Evolutionary conservation across 2,113 vertebrate species (phyloP).

Genomic region (Solenodon paradoxus): DNA sequence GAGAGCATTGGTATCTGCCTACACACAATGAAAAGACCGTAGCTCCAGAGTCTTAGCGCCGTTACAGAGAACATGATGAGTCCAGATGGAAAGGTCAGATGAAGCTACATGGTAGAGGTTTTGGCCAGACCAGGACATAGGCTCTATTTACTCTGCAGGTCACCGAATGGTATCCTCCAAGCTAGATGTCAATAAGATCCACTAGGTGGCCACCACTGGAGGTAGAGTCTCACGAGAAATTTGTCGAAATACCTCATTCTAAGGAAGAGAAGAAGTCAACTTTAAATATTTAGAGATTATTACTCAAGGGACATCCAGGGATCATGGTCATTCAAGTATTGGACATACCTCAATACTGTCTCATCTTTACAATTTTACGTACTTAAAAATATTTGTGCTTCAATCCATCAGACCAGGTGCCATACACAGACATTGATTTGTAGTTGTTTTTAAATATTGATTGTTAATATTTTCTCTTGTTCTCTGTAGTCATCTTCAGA

Average conservation of each 20-base stretch:
- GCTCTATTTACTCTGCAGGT: background rate
- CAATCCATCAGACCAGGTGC: no score
- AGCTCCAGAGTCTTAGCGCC: background rate
- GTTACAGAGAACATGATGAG: background rate
- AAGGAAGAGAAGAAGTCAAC: background rate
- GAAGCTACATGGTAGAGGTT: background rate
- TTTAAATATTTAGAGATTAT: background rate
- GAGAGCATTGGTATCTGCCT: background rate
- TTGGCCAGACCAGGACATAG: background rate
- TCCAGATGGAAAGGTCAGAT: background rate
- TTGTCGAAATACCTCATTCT: background rate
- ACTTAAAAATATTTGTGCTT: background rate
- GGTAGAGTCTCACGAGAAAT: fast-evolving
- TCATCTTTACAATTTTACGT: background rate
- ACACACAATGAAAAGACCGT: background rate
- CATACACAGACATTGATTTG: background rate
- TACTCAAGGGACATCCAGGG: background rate
- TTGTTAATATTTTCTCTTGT: background rate
- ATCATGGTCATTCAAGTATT: fast-evolving
- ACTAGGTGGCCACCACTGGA: background rate
- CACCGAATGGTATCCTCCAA: background rate
- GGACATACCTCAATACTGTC: background rate
- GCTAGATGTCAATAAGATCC: background rate
- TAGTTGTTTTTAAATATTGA: background rate
- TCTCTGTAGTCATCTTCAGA: background rate